phyloP scores from a whole-genome alignment of 2,113 vertebrate genomes.

The Lethenteron camtschaticum region DNA sequence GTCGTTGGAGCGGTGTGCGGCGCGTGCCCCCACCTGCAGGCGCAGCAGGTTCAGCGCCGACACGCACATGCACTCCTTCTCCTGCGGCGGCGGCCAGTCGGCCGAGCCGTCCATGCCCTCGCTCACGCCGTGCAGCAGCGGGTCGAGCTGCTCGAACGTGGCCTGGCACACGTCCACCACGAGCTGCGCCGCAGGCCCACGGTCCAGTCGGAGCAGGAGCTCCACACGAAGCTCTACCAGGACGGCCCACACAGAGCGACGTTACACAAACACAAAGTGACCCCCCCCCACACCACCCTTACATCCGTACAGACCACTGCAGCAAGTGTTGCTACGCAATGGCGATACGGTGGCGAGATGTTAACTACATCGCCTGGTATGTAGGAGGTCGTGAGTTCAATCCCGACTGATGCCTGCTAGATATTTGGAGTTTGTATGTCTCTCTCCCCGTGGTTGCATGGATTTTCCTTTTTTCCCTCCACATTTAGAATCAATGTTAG shows the following conservation, averaged over 20 bases:
- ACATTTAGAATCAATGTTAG: too few species aligned
- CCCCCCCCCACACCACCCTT: too few species aligned
- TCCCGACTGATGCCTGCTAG: too few species aligned
- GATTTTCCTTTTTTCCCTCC: too few species aligned
- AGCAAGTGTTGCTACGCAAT: not conserved
- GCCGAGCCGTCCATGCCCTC: slow-evolving; percentile 89
- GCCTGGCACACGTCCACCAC: slow-evolving; percentile 81
- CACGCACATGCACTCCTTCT: slow-evolving; percentile 91
- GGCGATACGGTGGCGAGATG: not conserved
- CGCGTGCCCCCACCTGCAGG: slow-evolving; percentile 42
- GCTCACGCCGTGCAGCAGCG: slow-evolving; percentile 66
- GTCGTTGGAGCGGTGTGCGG: too few species aligned
- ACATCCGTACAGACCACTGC: too few species aligned
- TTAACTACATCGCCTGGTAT: too few species aligned
- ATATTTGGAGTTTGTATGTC: too few species aligned
- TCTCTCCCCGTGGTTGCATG: too few species aligned
- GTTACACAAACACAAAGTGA: not conserved
- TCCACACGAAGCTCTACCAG: slow-evolving; percentile 64
- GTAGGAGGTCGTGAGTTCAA: too few species aligned
- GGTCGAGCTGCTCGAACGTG: slow-evolving; percentile 89
- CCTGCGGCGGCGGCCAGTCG: slow-evolving; percentile 88
- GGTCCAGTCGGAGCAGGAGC: slow-evolving; percentile 86
- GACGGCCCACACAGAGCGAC: not conserved
- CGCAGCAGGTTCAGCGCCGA: slow-evolving; percentile 65
- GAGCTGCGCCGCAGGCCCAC: slow-evolving; percentile 81